Evolutionary conservation across 2,113 vertebrate genomes (phyloP).

Genomic region (Sander lucioperca): DNA sequence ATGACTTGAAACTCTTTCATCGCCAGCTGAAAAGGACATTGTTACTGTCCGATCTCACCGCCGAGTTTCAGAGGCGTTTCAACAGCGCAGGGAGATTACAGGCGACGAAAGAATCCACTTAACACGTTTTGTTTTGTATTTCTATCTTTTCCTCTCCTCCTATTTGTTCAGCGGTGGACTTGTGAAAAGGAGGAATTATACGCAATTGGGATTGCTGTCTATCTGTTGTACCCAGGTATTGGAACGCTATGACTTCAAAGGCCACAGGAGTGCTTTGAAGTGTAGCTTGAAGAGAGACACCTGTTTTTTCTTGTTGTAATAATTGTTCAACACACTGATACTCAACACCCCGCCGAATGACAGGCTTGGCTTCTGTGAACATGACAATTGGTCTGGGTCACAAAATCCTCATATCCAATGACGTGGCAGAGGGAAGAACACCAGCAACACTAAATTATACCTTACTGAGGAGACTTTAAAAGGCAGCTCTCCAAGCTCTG

Average conservation of each 20-base stretch:
- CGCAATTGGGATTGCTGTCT: conserved; percentile 75
- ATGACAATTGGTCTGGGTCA: conserved; percentile 35
- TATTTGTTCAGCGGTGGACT: conserved; percentile 63
- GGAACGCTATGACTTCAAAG: conserved; percentile 79
- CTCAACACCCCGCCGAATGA: conserved; percentile 71
- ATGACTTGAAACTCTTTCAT: conserved; percentile 77
- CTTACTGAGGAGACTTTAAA: neutral
- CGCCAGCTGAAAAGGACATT: conserved; percentile 77
- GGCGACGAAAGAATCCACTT: conserved; percentile 80
- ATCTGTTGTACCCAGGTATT: conserved; percentile 75
- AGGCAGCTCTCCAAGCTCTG: neutral
- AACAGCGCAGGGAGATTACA: conserved; percentile 67
- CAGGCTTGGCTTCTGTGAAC: conserved; percentile 56
- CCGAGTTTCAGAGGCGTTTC: conserved; percentile 62
- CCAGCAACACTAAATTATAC: conserved; percentile 13
- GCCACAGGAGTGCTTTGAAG: conserved; percentile 78
- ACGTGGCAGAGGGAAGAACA: neutral
- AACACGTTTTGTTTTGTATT: conserved; percentile 79
- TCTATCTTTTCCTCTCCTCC: conserved; percentile 71
- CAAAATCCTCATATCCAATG: conserved; percentile 43
- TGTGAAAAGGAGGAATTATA: conserved; percentile 74
- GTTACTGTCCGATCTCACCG: conserved; percentile 72
- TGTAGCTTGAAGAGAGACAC: conserved; percentile 71
- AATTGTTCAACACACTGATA: conserved; percentile 68
- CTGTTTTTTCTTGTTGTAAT: conserved; percentile 68